phyloP scores from a whole-genome alignment of 2,113 vertebrate species.

The Nibea albiflora region DNA sequence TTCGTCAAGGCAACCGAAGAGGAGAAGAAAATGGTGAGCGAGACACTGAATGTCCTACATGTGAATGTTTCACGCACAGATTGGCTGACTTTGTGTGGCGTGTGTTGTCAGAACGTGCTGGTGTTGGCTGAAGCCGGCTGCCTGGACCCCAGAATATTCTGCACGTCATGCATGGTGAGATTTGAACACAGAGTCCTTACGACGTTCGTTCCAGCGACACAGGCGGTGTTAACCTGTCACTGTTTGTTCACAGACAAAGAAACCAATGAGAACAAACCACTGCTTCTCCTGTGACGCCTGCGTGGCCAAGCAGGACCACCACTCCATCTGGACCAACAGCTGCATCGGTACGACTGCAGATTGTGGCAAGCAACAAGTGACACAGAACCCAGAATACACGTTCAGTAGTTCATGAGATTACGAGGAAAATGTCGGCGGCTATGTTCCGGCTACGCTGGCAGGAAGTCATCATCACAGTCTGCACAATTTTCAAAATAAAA shows the following conservation, averaged over 20 bases:
- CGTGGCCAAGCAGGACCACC: conserved; percentile 93
- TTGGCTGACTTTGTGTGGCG: not conserved
- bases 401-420: no score
- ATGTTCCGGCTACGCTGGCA: no score
- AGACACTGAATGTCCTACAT: not conserved
- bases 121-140: conserved; percentile 92
- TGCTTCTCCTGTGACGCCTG: conserved; percentile 90
- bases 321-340: conserved; percentile 92
- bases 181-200: not conserved
- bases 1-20: conserved; percentile 90
- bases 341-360: conserved; percentile 88
- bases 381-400: no score
- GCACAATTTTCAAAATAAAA: no score
- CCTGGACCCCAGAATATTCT: conserved; percentile 93
- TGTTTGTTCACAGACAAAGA: conserved; percentile 86
- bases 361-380: not conserved
- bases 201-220: not conserved
- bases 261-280: conserved; percentile 90
- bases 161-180: conserved; percentile 94
- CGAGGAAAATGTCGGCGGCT: no score
- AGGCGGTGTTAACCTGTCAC: no score
- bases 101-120: conserved; percentile 89
- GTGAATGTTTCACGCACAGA: not conserved
- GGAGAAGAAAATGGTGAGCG: conserved; percentile 90
- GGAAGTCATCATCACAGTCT: no score